Evolutionary conservation across 2,888 invertebrate species (phyloP).

Genomic region (Hybos culiciformis): DNA sequence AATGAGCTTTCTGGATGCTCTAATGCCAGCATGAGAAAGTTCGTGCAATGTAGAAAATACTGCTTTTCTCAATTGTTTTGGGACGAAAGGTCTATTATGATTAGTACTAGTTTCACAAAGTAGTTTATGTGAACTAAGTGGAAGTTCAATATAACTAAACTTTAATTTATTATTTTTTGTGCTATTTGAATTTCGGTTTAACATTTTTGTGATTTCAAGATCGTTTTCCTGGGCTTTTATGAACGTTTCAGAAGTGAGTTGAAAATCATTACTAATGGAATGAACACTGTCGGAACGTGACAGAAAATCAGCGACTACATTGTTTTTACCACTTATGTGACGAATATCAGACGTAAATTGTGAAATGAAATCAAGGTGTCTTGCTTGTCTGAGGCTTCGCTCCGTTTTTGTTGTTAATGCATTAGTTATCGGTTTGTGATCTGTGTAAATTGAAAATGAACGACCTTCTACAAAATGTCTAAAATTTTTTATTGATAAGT

Average conservation of each 20-base stretch:
- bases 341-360: constrained; percentile 4
- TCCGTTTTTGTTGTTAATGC: constrained; percentile 19
- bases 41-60: constrained; percentile 3
- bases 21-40: constrained; percentile 6
- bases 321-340: background rate
- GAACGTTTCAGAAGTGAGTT: background rate
- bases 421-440: constrained; percentile 23
- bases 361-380: constrained; percentile 23
- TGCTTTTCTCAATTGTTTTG: background rate
- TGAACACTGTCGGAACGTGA: background rate
- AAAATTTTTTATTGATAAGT: constrained; percentile 25
- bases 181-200: constrained; percentile 4
- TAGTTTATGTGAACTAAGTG: constrained; percentile 4
- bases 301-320: background rate
- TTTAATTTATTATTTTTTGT: too few relatives aligned
- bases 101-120: background rate
- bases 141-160: constrained; percentile 4
- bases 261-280: too few relatives aligned
- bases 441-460: constrained; percentile 21
- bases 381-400: constrained; percentile 19
- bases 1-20: constrained; percentile 4
- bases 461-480: constrained; percentile 26
- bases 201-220: background rate
- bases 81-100: constrained; percentile 6
- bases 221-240: constrained; percentile 1